Percentiles rank a stretch among this genome's conserved stretches.
phyloP scores from a whole-genome alignment of 2,113 vertebrate species.

The Enhydra lutris region DNA sequence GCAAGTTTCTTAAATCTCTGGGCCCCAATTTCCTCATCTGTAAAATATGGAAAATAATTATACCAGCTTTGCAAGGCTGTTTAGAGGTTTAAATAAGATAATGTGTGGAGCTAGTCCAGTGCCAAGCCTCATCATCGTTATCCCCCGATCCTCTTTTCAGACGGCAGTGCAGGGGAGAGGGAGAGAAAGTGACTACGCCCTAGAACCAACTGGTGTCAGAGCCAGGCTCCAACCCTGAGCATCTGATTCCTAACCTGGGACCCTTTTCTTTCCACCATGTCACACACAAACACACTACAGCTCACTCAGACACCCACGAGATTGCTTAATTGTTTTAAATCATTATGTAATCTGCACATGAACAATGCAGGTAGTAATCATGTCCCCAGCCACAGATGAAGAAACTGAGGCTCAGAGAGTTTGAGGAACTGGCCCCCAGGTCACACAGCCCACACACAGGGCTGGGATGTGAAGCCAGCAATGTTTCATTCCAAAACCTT shows the following conservation, averaged over 20 bases:
- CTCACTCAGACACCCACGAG: neutral
- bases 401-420: neutral
- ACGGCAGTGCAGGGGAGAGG: neutral
- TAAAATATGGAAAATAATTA: neutral
- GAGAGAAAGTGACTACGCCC: neutral
- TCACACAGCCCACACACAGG: neutral
- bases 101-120: neutral
- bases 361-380: neutral
- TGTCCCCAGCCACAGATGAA: neutral
- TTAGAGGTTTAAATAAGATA: neutral
- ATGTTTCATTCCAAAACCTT: neutral
- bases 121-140: neutral
- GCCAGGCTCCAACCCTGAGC: neutral
- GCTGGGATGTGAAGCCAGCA: neutral
- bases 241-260: neutral
- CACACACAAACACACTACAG: fast-evolving
- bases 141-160: neutral
- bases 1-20: neutral
- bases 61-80: neutral
- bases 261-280: neutral
- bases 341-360: neutral
- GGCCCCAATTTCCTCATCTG: neutral
- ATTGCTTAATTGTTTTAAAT: neutral
- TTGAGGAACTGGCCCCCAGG: neutral
- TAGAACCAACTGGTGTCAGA: neutral